Conservation (phyloP, 2,888 invertebrate genomes). For the Autographa gamma region DNA sequence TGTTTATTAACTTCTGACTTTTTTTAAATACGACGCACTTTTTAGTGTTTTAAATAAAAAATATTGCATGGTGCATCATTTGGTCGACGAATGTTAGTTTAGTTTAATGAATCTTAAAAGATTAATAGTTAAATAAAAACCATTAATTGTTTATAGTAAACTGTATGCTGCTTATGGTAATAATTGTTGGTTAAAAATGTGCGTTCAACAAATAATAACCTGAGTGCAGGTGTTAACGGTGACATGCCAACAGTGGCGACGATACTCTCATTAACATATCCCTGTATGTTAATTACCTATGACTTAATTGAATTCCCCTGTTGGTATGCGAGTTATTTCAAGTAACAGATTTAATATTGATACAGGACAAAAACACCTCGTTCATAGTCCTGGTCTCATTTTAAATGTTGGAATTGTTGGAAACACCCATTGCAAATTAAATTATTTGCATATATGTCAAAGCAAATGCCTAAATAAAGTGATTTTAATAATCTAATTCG, state of each 20-base stretch:
- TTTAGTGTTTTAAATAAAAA: no score
- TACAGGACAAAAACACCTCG: background rate
- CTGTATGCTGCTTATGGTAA: no score
- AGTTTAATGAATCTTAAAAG: no score
- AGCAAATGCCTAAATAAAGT: background rate
- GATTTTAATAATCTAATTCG: background rate
- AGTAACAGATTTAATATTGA: background rate
- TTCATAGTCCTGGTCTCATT: background rate
- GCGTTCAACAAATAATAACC: background rate
- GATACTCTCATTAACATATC: constrained; percentile 11
- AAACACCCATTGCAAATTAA: background rate
- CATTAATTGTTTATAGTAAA: no score
- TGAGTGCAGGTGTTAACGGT: background rate
- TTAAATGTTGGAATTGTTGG: background rate
- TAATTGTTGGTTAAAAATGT: background rate
- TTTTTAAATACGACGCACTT: no score
- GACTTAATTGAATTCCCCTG: background rate
- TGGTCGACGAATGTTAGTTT: no score
- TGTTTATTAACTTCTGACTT: no score
- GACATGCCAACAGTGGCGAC: constrained; percentile 8
- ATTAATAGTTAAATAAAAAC: no score
- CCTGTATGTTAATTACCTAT: constrained; percentile 3
- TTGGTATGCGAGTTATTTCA: background rate
- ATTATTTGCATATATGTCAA: no score
- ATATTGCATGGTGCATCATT: no score